Percentiles rank a stretch among this genome's conserved stretches.
These are phyloP conservation scores for Zapornia atra DNA, from an alignment of 2,113 vertebrate genomes.

Conservation along the genomic window DNA sequence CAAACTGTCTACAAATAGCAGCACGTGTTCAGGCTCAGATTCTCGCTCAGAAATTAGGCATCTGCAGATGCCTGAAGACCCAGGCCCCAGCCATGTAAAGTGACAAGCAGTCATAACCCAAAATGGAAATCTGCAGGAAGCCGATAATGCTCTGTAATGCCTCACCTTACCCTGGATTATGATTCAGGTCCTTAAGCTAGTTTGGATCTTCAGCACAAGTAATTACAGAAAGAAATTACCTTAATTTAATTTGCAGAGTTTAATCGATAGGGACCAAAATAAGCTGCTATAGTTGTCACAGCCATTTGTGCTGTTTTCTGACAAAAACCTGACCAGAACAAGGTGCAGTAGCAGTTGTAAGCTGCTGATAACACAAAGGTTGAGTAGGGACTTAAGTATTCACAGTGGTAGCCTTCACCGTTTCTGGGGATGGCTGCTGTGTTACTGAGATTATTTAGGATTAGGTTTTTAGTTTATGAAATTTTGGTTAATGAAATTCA, in stretches of 20 bases:
- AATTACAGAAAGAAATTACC: conserved; percentile 28
- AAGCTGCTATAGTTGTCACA: background rate
- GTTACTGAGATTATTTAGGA: background rate
- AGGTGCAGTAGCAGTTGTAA: background rate
- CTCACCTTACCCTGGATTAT: conserved; percentile 1
- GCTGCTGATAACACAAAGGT: background rate
- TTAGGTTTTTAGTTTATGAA: background rate
- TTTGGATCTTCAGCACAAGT: background rate
- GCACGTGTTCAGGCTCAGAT: background rate
- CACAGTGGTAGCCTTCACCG: background rate
- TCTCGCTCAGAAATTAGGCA: background rate
- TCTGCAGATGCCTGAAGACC: background rate
- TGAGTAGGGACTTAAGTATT: background rate
- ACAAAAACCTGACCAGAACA: background rate
- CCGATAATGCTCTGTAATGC: background rate
- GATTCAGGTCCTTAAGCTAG: background rate
- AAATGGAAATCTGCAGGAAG: background rate
- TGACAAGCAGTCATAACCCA: background rate
- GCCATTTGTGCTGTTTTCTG: background rate
- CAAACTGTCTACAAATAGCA: background rate
- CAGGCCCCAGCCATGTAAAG: background rate
- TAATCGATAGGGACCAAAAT: background rate
- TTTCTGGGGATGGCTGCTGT: background rate
- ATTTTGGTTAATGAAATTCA: background rate
- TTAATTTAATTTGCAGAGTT: conserved; percentile 34